A percentile compares a stretch with the other conserved stretches of the same genome.
These are phyloP conservation scores for Sebastes hubbsi DNA, from an alignment of 2,797 vertebrate genomes.

Conservation along the genomic window DNA sequence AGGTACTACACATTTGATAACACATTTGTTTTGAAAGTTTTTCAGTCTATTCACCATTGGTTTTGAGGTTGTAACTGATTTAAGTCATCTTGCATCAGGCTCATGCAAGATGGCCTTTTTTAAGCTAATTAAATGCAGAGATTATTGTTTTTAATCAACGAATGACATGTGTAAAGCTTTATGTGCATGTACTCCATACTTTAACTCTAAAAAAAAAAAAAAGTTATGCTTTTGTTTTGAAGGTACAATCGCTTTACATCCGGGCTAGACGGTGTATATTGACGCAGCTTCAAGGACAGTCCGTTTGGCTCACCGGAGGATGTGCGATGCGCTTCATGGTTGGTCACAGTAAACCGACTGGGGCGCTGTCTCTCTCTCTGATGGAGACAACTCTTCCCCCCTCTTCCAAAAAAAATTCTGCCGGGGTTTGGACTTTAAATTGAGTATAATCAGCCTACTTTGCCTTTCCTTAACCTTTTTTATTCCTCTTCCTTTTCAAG, in stretches of 20 bases:
- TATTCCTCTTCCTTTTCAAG: conserved; percentile 4
- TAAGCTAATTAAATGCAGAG: too few species aligned
- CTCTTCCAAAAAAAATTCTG: conserved; percentile 38
- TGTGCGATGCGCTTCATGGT: conserved; percentile 44
- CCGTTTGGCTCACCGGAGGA: conserved; percentile 13
- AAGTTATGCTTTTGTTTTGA: conserved; percentile 5
- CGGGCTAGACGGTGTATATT: background rate
- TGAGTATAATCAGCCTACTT: conserved; percentile 43
- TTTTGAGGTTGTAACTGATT: too few species aligned
- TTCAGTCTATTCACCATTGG: too few species aligned
- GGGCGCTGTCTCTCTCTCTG: conserved; percentile 71
- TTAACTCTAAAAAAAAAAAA: background rate
- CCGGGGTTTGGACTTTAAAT: conserved; percentile 53
- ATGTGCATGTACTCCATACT: background rate
- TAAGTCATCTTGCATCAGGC: too few species aligned
- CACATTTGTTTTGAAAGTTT: too few species aligned
- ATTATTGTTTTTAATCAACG: background rate
- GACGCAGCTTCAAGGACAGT: conserved; percentile 11
- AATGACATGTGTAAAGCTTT: background rate
- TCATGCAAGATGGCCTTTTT: background rate
- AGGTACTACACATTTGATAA: too few species aligned
- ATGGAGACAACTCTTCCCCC: conserved; percentile 59
- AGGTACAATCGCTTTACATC: background rate
- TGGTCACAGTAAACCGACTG: conserved; percentile 58
- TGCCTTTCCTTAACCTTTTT: conserved; percentile 28